Percentiles rank a stretch among this genome's conserved stretches.
phyloP scores from a whole-genome alignment of 2,113 vertebrate genomes.

The Phylloscopus whistleri region DNA sequence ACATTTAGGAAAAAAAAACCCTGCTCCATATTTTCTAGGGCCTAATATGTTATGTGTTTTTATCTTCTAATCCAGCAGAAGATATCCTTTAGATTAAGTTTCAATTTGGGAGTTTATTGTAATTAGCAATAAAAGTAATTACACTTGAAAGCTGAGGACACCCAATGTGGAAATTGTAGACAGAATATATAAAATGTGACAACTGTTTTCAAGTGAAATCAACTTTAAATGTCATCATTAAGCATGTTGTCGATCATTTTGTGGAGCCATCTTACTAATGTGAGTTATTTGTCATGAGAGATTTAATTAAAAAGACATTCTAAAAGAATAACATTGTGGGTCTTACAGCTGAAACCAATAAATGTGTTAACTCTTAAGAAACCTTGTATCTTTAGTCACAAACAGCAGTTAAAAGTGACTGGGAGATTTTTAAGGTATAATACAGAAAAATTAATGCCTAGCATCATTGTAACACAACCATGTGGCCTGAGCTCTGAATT shows the following conservation, averaged over 20 bases:
- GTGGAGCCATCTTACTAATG: background rate
- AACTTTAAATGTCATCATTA: background rate
- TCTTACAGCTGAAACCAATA: background rate
- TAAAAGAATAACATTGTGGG: background rate
- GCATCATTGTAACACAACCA: background rate
- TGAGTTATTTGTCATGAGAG: background rate
- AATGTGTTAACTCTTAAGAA: background rate
- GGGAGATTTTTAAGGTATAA: background rate
- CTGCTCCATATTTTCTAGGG: background rate
- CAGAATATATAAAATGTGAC: background rate
- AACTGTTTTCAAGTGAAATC: slow-evolving; percentile 10
- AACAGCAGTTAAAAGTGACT: background rate
- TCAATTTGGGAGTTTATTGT: background rate
- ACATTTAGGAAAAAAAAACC: background rate
- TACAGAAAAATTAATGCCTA: background rate
- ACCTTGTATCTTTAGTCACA: background rate
- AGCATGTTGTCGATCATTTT: background rate
- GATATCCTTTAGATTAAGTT: background rate
- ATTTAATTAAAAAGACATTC: background rate
- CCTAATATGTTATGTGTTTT: background rate
- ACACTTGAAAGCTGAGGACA: background rate
- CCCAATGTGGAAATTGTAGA: background rate
- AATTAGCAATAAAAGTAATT: background rate
- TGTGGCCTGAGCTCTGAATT: background rate
- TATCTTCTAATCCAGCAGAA: background rate